These are phyloP conservation scores for Frieseomelitta varia DNA, from an alignment of 1,140 invertebrate genomes.

Conservation along the genomic window DNA sequence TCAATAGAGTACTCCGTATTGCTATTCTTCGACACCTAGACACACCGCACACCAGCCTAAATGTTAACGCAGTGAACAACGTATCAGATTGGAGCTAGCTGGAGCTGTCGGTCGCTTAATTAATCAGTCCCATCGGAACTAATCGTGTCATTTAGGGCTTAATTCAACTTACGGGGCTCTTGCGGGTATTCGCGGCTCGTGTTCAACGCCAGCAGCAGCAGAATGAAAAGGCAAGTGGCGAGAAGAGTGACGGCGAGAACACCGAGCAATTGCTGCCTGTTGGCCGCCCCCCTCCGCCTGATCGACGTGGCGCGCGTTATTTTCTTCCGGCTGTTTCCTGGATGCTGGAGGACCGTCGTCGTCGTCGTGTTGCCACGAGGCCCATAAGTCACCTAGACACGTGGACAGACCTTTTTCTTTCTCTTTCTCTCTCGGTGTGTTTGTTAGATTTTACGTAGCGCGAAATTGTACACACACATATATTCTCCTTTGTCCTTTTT, in stretches of 20 bases:
- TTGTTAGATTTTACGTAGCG: neutral
- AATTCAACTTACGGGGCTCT: conserved; percentile 71
- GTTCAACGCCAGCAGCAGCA: conserved; percentile 74
- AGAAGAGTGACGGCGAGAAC: conserved; percentile 73
- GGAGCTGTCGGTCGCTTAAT: neutral
- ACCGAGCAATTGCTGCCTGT: conserved; percentile 73
- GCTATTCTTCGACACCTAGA: conserved; percentile 3
- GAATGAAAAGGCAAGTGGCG: conserved; percentile 71
- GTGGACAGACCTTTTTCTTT: neutral
- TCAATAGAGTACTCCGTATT: neutral
- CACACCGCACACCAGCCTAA: neutral
- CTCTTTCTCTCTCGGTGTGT: too few relatives aligned
- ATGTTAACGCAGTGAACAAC: too few relatives aligned
- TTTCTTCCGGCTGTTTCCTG: conserved; percentile 59
- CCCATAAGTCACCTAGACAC: conserved; percentile 70
- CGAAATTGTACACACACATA: accelerated
- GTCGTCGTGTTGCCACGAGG: conserved; percentile 68
- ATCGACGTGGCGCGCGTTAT: conserved; percentile 73
- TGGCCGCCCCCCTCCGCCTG: conserved; percentile 67
- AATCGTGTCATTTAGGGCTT: neutral
- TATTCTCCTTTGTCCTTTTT: neutral
- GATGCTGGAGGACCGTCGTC: conserved; percentile 68
- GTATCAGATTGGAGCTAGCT: neutral
- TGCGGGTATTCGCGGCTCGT: conserved; percentile 67
- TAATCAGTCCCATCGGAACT: conserved; percentile 1